Evolutionary conservation across 37 sponge, comb jelly and placozoan genomes (phyloP), one percentile per base, ranked within the genome.

Genomic region (Chondrilla cf. caribensis): DNA sequence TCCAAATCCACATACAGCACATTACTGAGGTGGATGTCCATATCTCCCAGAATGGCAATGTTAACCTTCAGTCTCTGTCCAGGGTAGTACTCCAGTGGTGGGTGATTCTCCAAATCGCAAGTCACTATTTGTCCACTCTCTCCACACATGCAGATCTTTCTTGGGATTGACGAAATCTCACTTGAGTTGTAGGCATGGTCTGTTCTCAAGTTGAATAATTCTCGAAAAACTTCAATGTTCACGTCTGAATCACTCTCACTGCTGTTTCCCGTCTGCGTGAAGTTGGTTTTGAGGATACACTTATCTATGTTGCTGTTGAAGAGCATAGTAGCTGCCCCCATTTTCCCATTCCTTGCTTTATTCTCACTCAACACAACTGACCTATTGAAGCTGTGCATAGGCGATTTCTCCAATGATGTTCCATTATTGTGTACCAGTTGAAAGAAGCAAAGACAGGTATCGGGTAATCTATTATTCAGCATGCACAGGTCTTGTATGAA

Each of bases 221-320:
- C 35, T 26, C 15, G 33, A 67, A 67, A 67, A 1, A 26, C 60
- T 6, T 59, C 60, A 26, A 59, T n/a, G n/a, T n/a, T n/a, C n/a
- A n/a, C n/a, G n/a, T n/a, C n/a, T n/a, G n/a, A n/a, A n/a, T n/a
- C n/a, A n/a, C n/a, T n/a, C n/a, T n/a, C n/a, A n/a, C n/a, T n/a
- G n/a, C n/a, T n/a, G n/a, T n/a, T n/a, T n/a, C n/a, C n/a, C n/a
- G n/a, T n/a, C n/a, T n/a, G n/a, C n/a, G 51, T 47, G 51, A 47
- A 47, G 11, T 47, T 47, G 9, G 51, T 47, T 11, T 28, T 1
- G 33, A 67, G 35, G 29, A 32, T 39, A 25, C 76, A 73, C 19
- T 73, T 1, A 37, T 73, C 76, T 41, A 73, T 73, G 41, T 73
- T 73, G 41, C 38, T 15, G 43, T 73, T 73, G 44, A 73, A 73